A percentile compares a stretch with the other conserved stretches of the same genome.
Evolutionary conservation across 2,797 vertebrate genomes (phyloP).

Genomic region (Bradypodion ventrale): DNA sequence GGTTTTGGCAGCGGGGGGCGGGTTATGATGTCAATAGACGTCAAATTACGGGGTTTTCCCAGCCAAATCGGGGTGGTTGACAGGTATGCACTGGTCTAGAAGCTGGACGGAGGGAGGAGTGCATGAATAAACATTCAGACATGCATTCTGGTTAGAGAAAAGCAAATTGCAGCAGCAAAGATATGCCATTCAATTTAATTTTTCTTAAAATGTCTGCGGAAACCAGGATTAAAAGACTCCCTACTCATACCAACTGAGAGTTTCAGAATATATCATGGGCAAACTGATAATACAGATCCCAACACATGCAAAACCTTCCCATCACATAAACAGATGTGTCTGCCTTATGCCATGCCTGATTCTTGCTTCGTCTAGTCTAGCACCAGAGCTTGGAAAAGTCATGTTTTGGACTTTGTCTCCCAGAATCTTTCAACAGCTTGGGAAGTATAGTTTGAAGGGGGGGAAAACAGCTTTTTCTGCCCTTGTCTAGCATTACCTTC

Average conservation of each 20-base stretch:
- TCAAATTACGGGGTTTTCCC: no score
- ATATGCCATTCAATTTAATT: neutral
- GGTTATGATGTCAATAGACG: no score
- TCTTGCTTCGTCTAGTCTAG: neutral
- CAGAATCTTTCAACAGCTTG: no score
- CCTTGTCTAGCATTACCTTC: no score
- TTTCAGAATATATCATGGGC: slow-evolving; percentile 1
- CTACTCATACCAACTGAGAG: neutral
- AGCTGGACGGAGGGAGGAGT: no score
- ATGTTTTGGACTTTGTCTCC: no score
- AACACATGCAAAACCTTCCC: slow-evolving; percentile 14
- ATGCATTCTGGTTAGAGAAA: neutral
- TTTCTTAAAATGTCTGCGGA: neutral
- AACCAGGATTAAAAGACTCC: slow-evolving; percentile 3
- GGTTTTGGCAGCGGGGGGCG: no score
- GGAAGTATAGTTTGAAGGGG: no score
- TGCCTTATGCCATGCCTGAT: neutral
- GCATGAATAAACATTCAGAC: neutral
- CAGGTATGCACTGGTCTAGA: no score
- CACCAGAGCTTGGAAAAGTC: no score
- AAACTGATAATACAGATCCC: neutral
- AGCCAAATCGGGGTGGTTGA: no score
- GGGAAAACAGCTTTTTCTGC: no score
- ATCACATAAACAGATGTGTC: neutral
- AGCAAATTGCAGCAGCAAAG: neutral